Conservation (phyloP, 2,888 invertebrate genomes). For the Brachycybe producta region DNA sequence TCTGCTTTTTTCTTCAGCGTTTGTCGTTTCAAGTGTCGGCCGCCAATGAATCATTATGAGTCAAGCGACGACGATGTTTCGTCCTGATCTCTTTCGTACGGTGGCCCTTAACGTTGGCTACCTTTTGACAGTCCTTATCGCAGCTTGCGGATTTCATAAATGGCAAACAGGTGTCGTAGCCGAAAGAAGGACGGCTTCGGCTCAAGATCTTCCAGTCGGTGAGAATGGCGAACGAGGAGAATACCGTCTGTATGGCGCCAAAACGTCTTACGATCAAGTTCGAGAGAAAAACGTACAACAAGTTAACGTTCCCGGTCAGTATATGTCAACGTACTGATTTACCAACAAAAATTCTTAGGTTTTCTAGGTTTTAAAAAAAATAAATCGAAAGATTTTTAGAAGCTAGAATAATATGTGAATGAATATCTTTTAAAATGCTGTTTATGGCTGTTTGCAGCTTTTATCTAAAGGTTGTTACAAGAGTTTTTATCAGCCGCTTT, state of each 20-base stretch:
- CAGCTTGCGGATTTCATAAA: conserved; percentile 9
- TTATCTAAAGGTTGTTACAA: too few species aligned
- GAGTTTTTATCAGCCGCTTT: too few species aligned
- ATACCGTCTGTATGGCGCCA: conserved; percentile 15
- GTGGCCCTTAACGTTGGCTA: conserved; percentile 9
- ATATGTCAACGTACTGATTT: too few species aligned
- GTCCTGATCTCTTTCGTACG: background rate
- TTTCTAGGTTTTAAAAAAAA: too few species aligned
- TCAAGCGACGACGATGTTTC: background rate
- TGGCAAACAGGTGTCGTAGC: background rate
- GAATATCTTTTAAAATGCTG: too few species aligned
- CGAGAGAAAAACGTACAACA: conserved; percentile 10
- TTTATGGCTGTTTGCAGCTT: too few species aligned
- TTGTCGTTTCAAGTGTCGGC: too few species aligned
- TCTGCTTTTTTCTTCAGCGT: too few species aligned
- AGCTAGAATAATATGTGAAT: too few species aligned
- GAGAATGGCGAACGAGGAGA: background rate
- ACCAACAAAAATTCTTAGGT: background rate
- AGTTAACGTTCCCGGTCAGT: conserved; percentile 12
- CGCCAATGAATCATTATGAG: conserved; percentile 1
- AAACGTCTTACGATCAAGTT: conserved; percentile 15
- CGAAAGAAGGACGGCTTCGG: background rate
- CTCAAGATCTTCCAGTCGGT: background rate
- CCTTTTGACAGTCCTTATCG: conserved; percentile 2
- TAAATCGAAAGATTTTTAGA: too few species aligned